Evolutionary conservation across 1,140 invertebrate species (phyloP).

Genomic region (Bicyclus anynana): DNA sequence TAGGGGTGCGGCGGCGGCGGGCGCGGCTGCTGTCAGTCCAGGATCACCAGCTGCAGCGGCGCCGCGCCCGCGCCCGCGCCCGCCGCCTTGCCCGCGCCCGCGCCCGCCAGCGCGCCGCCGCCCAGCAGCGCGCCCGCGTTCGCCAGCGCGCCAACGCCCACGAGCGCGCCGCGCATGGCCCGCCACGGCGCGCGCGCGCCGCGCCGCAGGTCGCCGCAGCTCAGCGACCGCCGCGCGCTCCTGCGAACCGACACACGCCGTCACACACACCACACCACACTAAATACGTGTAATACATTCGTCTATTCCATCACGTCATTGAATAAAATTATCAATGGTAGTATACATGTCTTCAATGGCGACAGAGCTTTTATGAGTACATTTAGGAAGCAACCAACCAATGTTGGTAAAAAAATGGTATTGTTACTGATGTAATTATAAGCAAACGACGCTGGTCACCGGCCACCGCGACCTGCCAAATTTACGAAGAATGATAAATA

Average conservation of each 20-base stretch:
- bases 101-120: slow-evolving; percentile 81
- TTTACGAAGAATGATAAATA: neutral
- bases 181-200: slow-evolving; percentile 95
- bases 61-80: slow-evolving; percentile 33
- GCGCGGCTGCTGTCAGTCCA: slow-evolving; percentile 80
- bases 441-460: no score
- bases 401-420: no score
- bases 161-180: slow-evolving; percentile 77
- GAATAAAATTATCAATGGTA: no score
- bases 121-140: slow-evolving; percentile 75
- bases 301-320: no score
- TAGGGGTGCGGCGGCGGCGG: slow-evolving; percentile 77
- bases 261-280: no score
- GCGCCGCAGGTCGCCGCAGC: slow-evolving; percentile 88
- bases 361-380: no score
- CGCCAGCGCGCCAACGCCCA: slow-evolving; percentile 86
- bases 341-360: no score
- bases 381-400: no score
- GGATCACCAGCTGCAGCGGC: slow-evolving; percentile 82
- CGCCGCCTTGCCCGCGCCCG: slow-evolving; percentile 27
- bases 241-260: no score
- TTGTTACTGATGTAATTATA: no score
- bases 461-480: no score
- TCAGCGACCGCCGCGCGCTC: slow-evolving; percentile 88
- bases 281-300: no score